Evolutionary conservation across 2,888 invertebrate genomes (phyloP), one percentile per base, ranked within the genome.

Genomic region (Pristionchus mayeri): DNA sequence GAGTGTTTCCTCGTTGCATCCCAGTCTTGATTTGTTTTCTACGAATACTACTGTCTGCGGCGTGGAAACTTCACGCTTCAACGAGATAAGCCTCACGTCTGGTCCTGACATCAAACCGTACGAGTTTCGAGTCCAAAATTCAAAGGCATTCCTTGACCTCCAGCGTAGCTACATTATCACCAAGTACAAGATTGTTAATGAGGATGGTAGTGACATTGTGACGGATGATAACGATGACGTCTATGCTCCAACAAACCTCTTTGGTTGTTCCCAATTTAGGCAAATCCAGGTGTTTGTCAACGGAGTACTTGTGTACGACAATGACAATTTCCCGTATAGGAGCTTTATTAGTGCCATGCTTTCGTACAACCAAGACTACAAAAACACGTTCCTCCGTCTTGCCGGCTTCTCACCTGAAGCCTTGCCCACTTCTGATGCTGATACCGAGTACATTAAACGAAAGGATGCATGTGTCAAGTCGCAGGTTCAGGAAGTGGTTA

Each of bases 131-230:
- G 13, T 75, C 4, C 75, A 24, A 16, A 48, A 48, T 16, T 44
- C 40, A 11, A 75, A 75, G 18, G 75, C 75, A 0, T 75, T 75
- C 37, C 54, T 79, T 18, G 79, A 79, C 37, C 79, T 79, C 11
- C 79, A 79, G n/a, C 30, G 79, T 2, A 4, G 3, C 30, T 67
- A 67, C 37, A 67, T 67, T 13, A 30, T 67, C 6, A 67, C 67
- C 18, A 7, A n/a, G 11, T 67, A 67, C 16, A 30, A 67, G 16
- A 67, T 67, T 16, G 67, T 67, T n/a, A 16, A 67, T 24, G 67
- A 67, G 67, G 18, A 30, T 16, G 67, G 34, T 4, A 21, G 3
- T 18, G 67, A 67, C 18, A 67, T 67, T 16, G n/a, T 34, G 11
- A 37, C 67, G 2, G 67, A 16, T 18, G 37, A 67, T 34, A 2